Evolutionary conservation across 1,140 invertebrate genomes (phyloP), one percentile per base, ranked within the genome.

Genomic region (Drosophila insularis): DNA sequence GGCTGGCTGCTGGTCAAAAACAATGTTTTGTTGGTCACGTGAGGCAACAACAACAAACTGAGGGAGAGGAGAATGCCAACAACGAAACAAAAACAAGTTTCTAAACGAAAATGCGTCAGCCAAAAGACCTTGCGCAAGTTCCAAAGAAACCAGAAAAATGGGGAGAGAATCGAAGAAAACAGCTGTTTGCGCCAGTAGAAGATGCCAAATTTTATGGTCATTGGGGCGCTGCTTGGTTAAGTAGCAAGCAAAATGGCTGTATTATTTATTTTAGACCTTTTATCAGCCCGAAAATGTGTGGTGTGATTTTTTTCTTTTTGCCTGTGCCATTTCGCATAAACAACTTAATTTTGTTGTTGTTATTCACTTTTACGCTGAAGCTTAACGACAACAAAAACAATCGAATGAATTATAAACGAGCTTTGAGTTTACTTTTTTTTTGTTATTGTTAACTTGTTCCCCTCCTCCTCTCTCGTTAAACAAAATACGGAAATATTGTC

Each of bases 91-190:
- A 77, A 77, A 77, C 74, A 58, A 74, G 74, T 77, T 77, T 76
- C 53, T 54, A 31, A 21, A 50, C 53, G 32, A 67, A 75, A 70
- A 61, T 77, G 74, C 74, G 73, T 77, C 74, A 77, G 70, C 74
- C 31, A 77, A 77, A 77, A 77, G 67, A 74, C 74, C 74, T 77
- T 77, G 74, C 74, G 74, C 74, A 77, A 77, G 73, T 75, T 50
- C 43, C 73, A 69, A 69, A 50, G 43, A 50, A 21, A 50, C 7
- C 7, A 10, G 17, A 5, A 7, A n/a, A 21, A 27, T 5, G 27
- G 27, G 43, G 5, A 50, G 43, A 11, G 17, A 50, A 50, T 21
- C 35, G 19, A 40, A 43, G n/a, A 56, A 35, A 56, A 35, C 55
- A 58, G 55, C 55, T 58, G 55, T 58, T 58, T 11, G 19, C 3